These are phyloP conservation scores for Ptychoptera albimana DNA, from an alignment of 2,888 invertebrate genomes.

Conservation along the genomic window DNA sequence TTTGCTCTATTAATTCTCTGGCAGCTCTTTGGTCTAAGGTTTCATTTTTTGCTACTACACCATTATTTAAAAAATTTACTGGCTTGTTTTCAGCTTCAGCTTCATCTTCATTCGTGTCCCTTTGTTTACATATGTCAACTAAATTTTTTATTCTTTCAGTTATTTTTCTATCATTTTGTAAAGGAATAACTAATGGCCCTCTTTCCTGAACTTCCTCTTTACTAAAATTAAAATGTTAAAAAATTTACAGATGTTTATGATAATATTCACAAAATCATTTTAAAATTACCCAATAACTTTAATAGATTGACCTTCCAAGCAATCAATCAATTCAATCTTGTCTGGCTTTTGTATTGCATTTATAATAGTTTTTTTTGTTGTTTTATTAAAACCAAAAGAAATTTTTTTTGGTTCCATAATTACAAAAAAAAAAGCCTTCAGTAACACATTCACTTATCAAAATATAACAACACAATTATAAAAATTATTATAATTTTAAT, in stretches of 20 bases:
- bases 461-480: too few relatives aligned
- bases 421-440: neutral
- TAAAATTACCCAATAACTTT: slow-evolving; percentile 55
- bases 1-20: slow-evolving; percentile 47
- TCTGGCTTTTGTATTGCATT: slow-evolving; percentile 31
- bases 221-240: slow-evolving; percentile 24
- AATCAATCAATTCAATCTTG: slow-evolving; percentile 53
- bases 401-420: slow-evolving; percentile 54
- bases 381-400: slow-evolving; percentile 66
- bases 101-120: slow-evolving; percentile 36
- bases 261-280: too few relatives aligned
- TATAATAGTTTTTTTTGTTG: slow-evolving; percentile 32
- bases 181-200: slow-evolving; percentile 47
- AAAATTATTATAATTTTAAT: too few relatives aligned
- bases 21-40: slow-evolving; percentile 56
- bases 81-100: slow-evolving; percentile 30
- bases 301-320: slow-evolving; percentile 58
- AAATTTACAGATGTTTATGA: too few relatives aligned
- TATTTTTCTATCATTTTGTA: slow-evolving; percentile 39
- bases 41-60: slow-evolving; percentile 20
- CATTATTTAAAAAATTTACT: slow-evolving; percentile 14
- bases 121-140: slow-evolving; percentile 12
- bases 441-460: too few relatives aligned
- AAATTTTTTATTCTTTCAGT: slow-evolving; percentile 17
- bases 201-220: slow-evolving; percentile 34